Evolutionary conservation across 2,113 vertebrate species (phyloP), one percentile per base, ranked within the genome.

Genomic region (Percina caprodes): DNA sequence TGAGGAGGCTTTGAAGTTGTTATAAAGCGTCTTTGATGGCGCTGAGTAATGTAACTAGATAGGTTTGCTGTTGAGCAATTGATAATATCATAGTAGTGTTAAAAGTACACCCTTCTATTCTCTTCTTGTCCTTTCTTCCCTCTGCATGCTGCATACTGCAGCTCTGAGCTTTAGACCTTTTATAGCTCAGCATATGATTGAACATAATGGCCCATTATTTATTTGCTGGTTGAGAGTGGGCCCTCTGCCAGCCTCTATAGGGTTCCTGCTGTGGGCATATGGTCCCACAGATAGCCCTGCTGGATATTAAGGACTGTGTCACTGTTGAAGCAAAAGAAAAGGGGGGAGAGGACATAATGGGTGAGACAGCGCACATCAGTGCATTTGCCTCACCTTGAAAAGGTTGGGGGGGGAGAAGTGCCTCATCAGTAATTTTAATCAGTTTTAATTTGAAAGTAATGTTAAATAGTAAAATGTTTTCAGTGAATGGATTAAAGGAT

Each of bases 161-260:
- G 79, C 77, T 86, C 55, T 76, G 69, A 74, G 85, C 82, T 86
- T 84, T 71, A 77, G 82, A 78, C 80, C 87, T 81, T 49, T 85
- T 86, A 87, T 74, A 77, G 84, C 90, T 85, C 82, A 91, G 88
- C 90, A 90, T 93, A 93, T 87, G 88, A 91, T 92, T 91, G 87
- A 93, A 86, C 92, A 92, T 92, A 94, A 92, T 93, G 89, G 88
- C 58, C 91, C 88, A 90, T 91, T 93, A 91, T 94, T 93, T 92
- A 91, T 91, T 90, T 90, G 87, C 89, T 86, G 89, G 82, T 92
- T 88, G 76, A 80, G 83, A 94, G 82, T 85, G 82, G 93, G 92
- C 89, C 52, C 73, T 78, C 26, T 91, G 89, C 91, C 92, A 93
- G 82, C 66, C 85, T 86, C 90, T 85, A 87, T 83, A 86, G 91